These are phyloP conservation scores for Scaptomyza graminum DNA, from an alignment of 1,140 invertebrate species.

Conservation along the genomic window DNA sequence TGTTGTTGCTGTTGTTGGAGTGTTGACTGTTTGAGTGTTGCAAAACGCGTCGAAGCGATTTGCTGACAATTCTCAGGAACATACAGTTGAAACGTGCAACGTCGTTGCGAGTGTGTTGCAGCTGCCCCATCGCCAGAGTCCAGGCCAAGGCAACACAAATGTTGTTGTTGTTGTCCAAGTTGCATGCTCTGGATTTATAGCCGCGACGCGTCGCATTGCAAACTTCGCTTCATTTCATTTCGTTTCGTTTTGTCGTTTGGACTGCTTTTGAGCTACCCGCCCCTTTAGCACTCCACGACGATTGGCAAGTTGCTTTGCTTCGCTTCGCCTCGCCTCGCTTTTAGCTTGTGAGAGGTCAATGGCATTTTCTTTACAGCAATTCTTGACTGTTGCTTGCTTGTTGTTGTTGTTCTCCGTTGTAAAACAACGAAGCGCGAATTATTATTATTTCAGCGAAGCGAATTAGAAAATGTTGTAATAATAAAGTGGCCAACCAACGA, in stretches of 20 bases:
- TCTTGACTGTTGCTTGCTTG: slow-evolving; percentile 18
- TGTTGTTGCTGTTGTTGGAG: slow-evolving; percentile 21
- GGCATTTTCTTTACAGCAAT: slow-evolving; percentile 43
- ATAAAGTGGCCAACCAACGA: slow-evolving; percentile 57
- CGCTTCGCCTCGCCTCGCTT: slow-evolving; percentile 24
- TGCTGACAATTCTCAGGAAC: slow-evolving; percentile 68
- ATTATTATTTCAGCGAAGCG: slow-evolving; percentile 78
- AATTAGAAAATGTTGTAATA: slow-evolving; percentile 80
- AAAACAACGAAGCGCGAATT: slow-evolving; percentile 77
- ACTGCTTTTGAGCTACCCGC: neutral
- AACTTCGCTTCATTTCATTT: slow-evolving; percentile 1
- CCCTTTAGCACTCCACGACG: neutral
- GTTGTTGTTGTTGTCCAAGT: neutral
- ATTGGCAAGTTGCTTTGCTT: slow-evolving; percentile 15
- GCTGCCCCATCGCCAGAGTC: slow-evolving; percentile 33
- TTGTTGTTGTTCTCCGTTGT: slow-evolving; percentile 48
- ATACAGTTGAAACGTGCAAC: slow-evolving; percentile 66
- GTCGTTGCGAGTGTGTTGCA: slow-evolving; percentile 13
- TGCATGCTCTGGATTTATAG: slow-evolving; percentile 73
- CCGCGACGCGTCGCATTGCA: slow-evolving; percentile 37
- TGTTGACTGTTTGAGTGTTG: slow-evolving; percentile 33
- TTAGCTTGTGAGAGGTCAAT: slow-evolving; percentile 37
- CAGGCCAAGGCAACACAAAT: slow-evolving; percentile 68
- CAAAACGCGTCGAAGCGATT: slow-evolving; percentile 36
- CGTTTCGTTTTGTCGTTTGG: slow-evolving; percentile 22